Evolutionary conservation across 2,113 vertebrate species (phyloP), one percentile per base, ranked within the genome.

Genomic region (Myrmecophaga tridactyla): DNA sequence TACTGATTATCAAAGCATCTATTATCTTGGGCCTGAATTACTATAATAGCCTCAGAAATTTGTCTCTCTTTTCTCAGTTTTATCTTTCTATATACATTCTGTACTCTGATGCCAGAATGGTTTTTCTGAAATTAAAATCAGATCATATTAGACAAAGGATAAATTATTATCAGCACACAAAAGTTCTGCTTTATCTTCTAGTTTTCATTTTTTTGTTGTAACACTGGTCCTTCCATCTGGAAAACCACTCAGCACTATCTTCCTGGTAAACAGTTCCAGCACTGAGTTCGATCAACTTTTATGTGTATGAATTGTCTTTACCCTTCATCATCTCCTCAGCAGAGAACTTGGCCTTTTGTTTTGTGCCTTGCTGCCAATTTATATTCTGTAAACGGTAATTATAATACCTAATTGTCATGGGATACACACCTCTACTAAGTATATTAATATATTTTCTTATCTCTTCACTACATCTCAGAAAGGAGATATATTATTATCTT

Each of bases 1-100:
- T 80, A 58, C n/a, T 70, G 81, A 70, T 89, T 95, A 96, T 96
- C 86, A 94, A 94, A 90, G 6, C 63, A 94, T 95, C 6, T 93
- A 84, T 96, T 84, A 84, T 94, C 48, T 63, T 67, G 43, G 75
- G 9, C 60, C 17, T 90, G 87, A 65, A 90, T 90, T 94, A 89
- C 48, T 62, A 67, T 4, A 84, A 27, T 41, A 84, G 56, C 39
- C 70, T 92, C 80, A 93, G 43, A 48, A 95, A 81, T 87, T 81
- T 69, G 43, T 76, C 29, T 89, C 12, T 92, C 25, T 81, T 65
- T 25, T 93, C 84, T 53, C 15, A 76, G 18, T 31, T 86, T 95
- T 89, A 11, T 76, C 7, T 95, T 92, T 94, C 39, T 89, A n/a
- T 83, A 53, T 70, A 60, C 4, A 87, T 27, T 81, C 20, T 89